Evolutionary conservation across 2,797 vertebrate species (phyloP), one percentile per base, ranked within the genome.

Genomic region (Anisognathus igniventris): DNA sequence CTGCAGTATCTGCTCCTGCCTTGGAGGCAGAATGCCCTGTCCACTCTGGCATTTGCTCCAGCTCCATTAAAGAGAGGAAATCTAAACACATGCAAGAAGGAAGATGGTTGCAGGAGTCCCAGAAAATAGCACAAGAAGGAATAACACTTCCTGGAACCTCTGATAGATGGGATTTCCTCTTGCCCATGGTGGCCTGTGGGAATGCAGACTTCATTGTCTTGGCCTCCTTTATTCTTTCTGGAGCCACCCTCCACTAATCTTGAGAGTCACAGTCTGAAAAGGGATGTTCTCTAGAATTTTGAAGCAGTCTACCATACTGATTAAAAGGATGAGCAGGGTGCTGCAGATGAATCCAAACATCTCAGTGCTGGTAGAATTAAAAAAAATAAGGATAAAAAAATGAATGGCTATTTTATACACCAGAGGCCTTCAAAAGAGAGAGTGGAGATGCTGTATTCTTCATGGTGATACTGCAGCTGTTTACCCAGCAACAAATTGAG

Each of bases 401-500:
- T 13, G 1, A 47, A 53, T 14, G 8, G 30, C 16, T 80, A 6
- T 54, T 88, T 84, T 82, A 5, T 75, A 40, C 9, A 53, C 4
- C 8, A 22, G 30, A 35, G 83, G 37, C 30, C 23, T 48, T 80
- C 61, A 42, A 92, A 54, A 57, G 27, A 71, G n/a, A n/a, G 22
- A 73, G 58, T 47, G 40, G 83, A 91, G 65, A 83, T 14, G 19
- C 62, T 83, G 22, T 45, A 24, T 76, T 88, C 61, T 88, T 96
- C 74, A 48, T 18, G 12, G 24, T 62, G 62, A 68, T 71, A 44
- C 51, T 77, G 62, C 67, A 93, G 40, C 60, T 10, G 1, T 95
- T 93, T 68, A 89, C 78, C 56, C 66, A 81, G 75, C 75, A 89
- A 95, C 53, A 93, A 71, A 93, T 74, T 83, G 83, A 92, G 84